Base-by-base conservation (phyloP, 2,797 vertebrate species). In the Antennarius maculatus region DNA sequence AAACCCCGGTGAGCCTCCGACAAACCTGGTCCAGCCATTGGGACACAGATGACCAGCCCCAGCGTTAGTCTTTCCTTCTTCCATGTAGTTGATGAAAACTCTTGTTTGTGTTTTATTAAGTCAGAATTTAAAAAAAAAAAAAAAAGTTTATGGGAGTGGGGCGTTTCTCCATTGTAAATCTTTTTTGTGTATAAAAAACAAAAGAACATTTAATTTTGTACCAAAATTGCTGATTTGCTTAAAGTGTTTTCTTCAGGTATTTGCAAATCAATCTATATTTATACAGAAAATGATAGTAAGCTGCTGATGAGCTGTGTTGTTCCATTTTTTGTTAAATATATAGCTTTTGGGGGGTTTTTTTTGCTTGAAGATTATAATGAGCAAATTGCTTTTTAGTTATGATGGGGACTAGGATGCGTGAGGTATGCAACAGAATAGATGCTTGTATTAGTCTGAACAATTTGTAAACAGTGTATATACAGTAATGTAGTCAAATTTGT, bases 1-100 rank as follows among this genome's bases (percentile, higher is more conserved):
- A 97, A 94, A 85, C 91, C 93, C 34, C 96, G 96, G 86, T 99
- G 96, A 98, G 94, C 50, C 53, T 46, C 27, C 0, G 13, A 18
- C 64, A 52, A 28, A 10, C 12, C 17, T 3, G 17, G 28, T 65
- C 46, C 57, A 28, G 6, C 54, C 45, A 14, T 55, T 37, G 61
- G 58, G 68, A 61, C 62, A 47, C 0, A n/a, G 34, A 79, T 42
- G 51, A 77, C 57, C 64, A 12, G 51, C 59, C 17, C 8, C n/a
- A 61, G 41, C 39, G 55, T 58, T 17, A 23, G n/a, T 31, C n/a
- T 67, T 51, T 41, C 34, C 7, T 7, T 13, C 48, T 55, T 56
- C 15, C 12, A 31, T 23, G 31, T 39, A 39, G 37, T 51, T 23
- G 7, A 54, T 66, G 60, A 42, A 16, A 17, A 14, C 66, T 23